phyloP scores from a whole-genome alignment of 1,140 invertebrate species.

The Grapholita molesta region DNA sequence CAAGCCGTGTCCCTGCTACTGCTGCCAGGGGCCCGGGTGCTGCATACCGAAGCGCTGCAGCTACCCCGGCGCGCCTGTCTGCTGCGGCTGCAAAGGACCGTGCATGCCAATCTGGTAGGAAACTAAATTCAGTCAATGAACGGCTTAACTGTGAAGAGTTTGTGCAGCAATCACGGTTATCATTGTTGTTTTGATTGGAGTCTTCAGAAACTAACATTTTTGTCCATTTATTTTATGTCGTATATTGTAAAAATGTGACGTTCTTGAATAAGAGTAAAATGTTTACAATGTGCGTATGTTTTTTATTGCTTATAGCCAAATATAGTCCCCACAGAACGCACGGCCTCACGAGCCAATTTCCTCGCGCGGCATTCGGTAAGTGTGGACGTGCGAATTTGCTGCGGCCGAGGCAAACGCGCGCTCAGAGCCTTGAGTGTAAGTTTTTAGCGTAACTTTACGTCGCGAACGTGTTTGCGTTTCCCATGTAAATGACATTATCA shows the following conservation, averaged over 20 bases:
- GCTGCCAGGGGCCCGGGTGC: slow-evolving; percentile 52
- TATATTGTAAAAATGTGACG: not conserved
- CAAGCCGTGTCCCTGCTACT: slow-evolving; percentile 64
- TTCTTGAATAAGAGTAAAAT: not conserved
- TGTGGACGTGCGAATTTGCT: no score
- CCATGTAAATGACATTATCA: no score
- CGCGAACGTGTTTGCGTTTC: no score
- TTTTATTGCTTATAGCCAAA: not conserved
- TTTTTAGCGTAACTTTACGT: no score
- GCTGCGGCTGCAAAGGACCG: slow-evolving; percentile 52
- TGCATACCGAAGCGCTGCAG: slow-evolving; percentile 58
- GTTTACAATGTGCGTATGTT: not conserved
- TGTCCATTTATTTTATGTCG: no score
- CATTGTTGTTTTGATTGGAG: not conserved
- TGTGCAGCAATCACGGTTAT: not conserved
- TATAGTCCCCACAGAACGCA: no score
- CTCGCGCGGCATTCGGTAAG: no score
- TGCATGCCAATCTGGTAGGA: slow-evolving; percentile 66
- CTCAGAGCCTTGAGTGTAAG: no score
- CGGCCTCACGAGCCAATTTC: no score
- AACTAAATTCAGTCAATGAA: not conserved
- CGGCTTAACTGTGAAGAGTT: not conserved
- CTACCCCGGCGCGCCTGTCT: slow-evolving; percentile 61
- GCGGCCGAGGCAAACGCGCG: no score
- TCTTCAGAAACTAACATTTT: not conserved